Percentiles rank a stretch among this genome's conserved stretches.
Conservation (phyloP, 2,797 vertebrate species). For the Oreochromis mossambicus region DNA sequence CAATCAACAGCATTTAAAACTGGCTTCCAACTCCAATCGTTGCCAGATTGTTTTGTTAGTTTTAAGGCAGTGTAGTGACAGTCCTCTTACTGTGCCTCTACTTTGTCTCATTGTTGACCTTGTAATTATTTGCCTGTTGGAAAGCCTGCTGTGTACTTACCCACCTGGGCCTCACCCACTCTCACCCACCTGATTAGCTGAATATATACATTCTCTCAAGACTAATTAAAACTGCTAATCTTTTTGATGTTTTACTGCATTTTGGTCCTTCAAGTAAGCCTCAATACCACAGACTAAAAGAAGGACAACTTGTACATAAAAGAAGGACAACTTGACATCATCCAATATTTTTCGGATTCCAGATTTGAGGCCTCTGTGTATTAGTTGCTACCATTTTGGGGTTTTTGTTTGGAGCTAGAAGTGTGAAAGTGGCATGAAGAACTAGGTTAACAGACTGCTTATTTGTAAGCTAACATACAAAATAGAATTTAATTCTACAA, state of each 20-base stretch:
- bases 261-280: neutral
- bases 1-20: neutral
- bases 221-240: neutral
- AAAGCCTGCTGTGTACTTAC: neutral
- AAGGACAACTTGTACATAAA: neutral
- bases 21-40: neutral
- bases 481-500: neutral
- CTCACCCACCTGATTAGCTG: accelerated
- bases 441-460: neutral
- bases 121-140: neutral
- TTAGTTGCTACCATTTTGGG: neutral
- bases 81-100: neutral
- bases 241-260: neutral
- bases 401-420: neutral
- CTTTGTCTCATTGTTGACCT: neutral
- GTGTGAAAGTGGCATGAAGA: neutral
- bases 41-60: neutral
- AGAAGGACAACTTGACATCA: neutral
- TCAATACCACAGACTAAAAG: neutral
- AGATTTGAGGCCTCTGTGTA: neutral
- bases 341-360: neutral
- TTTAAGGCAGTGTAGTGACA: neutral
- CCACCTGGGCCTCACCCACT: neutral
- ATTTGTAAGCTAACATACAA: neutral
- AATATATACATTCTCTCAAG: neutral